phyloP scores from a whole-genome alignment of 2,113 vertebrate species.

The Triplophysa dalaica region DNA sequence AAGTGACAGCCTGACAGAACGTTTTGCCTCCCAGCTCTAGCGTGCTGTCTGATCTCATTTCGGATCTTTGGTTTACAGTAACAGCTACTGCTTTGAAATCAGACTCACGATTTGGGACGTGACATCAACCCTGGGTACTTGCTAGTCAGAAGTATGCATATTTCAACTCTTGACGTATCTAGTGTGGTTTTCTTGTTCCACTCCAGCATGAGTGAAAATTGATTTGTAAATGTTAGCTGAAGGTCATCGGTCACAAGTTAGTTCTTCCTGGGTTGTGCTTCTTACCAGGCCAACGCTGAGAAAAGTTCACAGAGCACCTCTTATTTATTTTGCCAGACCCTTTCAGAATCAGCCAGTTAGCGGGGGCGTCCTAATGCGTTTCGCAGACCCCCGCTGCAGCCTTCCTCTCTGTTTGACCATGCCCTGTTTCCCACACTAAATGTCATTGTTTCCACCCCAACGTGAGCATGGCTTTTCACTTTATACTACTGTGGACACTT shows the following conservation, averaged over 20 bases:
- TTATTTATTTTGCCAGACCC: constrained; percentile 8
- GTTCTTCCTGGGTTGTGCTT: constrained; percentile 19
- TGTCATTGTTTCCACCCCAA: constrained; percentile 53
- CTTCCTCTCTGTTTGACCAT: constrained; percentile 34
- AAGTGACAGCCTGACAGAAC: constrained; percentile 38
- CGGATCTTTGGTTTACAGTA: constrained; percentile 43
- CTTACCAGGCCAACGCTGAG: background rate
- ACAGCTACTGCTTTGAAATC: constrained; percentile 33
- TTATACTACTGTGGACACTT: constrained; percentile 6
- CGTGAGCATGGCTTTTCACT: constrained; percentile 5
- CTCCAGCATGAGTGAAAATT: constrained; percentile 5
- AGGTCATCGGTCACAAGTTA: background rate
- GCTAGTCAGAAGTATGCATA: constrained; percentile 8
- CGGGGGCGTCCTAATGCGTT: constrained; percentile 39
- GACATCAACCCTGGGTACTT: background rate
- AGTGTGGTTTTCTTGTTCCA: background rate
- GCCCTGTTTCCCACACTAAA: constrained; percentile 30
- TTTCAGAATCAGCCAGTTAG: constrained; percentile 19
- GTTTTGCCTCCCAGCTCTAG: constrained; percentile 21
- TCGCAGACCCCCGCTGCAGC: constrained; percentile 32
- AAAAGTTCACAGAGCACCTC: constrained; percentile 20
- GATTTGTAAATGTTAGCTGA: constrained; percentile 40
- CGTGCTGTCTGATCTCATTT: constrained; percentile 27
- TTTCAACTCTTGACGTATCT: constrained; percentile 8
- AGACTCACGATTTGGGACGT: background rate